Conservation (phyloP, 1,140 invertebrate genomes). For the Zaprionus kolodkinae region DNA sequence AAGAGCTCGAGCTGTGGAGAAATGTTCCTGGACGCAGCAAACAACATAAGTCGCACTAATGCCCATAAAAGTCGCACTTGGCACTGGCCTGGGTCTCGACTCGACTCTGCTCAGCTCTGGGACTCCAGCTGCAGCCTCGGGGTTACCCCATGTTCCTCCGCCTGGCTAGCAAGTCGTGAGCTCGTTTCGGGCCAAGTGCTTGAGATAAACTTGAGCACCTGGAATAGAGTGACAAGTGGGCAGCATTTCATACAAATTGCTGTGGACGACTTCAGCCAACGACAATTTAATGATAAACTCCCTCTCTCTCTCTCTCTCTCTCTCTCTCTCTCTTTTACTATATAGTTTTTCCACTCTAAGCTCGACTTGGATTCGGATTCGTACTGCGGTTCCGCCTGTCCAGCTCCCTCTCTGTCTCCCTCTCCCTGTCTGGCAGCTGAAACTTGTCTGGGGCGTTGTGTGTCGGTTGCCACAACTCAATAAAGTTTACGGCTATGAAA, state of each 20-base stretch:
- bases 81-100: conserved; percentile 5
- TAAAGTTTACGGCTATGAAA: conserved; percentile 77
- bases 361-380: not conserved
- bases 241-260: conserved; percentile 80
- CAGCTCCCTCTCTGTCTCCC: not conserved
- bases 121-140: not conserved
- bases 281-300: conserved; percentile 79
- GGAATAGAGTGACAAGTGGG: conserved; percentile 81
- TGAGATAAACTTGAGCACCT: conserved; percentile 76
- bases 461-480: conserved; percentile 69
- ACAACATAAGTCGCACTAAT: conserved; percentile 82
- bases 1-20: conserved; percentile 37
- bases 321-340: not conserved
- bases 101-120: not conserved
- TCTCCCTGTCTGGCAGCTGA: not conserved
- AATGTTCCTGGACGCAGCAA: conserved; percentile 55
- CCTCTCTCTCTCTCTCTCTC: conserved; percentile 6
- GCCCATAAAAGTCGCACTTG: conserved; percentile 78
- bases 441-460: conserved; percentile 5
- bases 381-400: not conserved
- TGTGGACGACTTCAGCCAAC: conserved; percentile 56
- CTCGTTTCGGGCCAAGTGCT: conserved; percentile 63
- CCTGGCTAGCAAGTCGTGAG: conserved; percentile 33
- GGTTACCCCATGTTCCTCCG: not conserved
- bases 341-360: conserved; percentile 5